Evolutionary conservation across 37 sponge, comb jelly and placozoan species (phyloP).

Genomic region (Crambe crambe): DNA sequence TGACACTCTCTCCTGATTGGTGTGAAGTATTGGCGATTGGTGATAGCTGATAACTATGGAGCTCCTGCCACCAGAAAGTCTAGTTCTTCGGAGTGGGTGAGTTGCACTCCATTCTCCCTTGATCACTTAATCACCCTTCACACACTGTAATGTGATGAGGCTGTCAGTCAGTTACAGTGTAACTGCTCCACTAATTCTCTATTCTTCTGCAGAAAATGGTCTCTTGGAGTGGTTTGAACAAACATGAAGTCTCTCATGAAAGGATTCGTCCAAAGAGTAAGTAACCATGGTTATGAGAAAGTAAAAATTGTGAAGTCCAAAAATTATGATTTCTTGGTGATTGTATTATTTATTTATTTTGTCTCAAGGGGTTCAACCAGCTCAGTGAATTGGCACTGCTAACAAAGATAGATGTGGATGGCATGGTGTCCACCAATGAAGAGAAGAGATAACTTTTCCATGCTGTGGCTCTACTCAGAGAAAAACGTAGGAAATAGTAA

Average conservation of each 20-base stretch:
- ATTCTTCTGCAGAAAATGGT: conserved; percentile 40
- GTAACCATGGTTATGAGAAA: no score
- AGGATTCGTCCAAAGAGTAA: conserved; percentile 62
- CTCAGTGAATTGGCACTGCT: conserved; percentile 69
- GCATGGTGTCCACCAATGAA: conserved; percentile 8
- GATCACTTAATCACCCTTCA: no score
- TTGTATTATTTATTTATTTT: no score
- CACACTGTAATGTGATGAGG: neutral
- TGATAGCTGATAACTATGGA: conserved; percentile 79
- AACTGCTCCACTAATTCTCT: no score
- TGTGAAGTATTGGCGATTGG: conserved; percentile 72
- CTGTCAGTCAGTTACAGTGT: neutral
- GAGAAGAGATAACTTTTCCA: conserved; percentile 10
- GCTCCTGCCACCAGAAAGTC: conserved; percentile 51
- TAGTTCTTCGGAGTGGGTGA: conserved; percentile 89
- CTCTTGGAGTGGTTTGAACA: conserved; percentile 67
- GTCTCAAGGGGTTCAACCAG: conserved; percentile 81
- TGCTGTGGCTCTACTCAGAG: conserved; percentile 13
- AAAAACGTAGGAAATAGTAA: conserved; percentile 25
- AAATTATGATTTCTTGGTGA: no score
- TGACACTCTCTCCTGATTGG: neutral
- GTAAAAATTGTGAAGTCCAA: no score
- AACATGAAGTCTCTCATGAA: conserved; percentile 51
- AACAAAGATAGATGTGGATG: conserved; percentile 25
- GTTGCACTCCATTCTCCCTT: no score